Conservation (phyloP, 2,888 invertebrate species). For the Xanthorhoe designata region DNA sequence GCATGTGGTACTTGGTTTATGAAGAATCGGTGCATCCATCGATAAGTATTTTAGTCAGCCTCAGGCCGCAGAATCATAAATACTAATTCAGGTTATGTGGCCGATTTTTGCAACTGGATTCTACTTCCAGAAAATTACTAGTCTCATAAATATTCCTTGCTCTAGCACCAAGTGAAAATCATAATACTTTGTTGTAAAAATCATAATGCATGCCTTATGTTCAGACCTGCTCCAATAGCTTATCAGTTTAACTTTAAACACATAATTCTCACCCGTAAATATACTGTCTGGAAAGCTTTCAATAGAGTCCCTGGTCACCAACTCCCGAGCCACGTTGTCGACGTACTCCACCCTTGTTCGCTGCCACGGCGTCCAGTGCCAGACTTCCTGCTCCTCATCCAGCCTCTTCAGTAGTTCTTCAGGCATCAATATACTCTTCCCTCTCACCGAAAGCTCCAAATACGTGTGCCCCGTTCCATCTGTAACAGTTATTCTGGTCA, state of each 20-base stretch:
- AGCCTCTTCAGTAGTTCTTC: constrained; percentile 63
- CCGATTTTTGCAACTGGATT: no score
- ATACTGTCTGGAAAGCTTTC: constrained; percentile 85
- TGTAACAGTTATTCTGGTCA: constrained; percentile 38
- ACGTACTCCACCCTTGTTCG: constrained; percentile 65
- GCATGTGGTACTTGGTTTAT: no score
- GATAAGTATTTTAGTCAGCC: no score
- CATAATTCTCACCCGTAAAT: constrained; percentile 65
- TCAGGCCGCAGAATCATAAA: no score
- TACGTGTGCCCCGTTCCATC: constrained; percentile 55
- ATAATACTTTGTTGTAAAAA: background rate
- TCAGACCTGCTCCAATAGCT: background rate
- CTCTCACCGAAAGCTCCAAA: constrained; percentile 56
- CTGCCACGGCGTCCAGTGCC: constrained; percentile 81
- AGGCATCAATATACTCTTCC: constrained; percentile 62
- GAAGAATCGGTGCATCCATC: no score
- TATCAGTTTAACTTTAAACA: background rate
- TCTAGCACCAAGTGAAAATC: no score
- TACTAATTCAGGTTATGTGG: no score
- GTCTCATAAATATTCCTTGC: no score
- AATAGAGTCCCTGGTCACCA: constrained; percentile 64
- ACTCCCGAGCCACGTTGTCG: constrained; percentile 59
- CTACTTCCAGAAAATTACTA: no score
- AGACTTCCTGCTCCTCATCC: constrained; percentile 60
- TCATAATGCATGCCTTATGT: background rate